Conservation (phyloP, 2,113 vertebrate genomes). For the Bubo bubo region DNA sequence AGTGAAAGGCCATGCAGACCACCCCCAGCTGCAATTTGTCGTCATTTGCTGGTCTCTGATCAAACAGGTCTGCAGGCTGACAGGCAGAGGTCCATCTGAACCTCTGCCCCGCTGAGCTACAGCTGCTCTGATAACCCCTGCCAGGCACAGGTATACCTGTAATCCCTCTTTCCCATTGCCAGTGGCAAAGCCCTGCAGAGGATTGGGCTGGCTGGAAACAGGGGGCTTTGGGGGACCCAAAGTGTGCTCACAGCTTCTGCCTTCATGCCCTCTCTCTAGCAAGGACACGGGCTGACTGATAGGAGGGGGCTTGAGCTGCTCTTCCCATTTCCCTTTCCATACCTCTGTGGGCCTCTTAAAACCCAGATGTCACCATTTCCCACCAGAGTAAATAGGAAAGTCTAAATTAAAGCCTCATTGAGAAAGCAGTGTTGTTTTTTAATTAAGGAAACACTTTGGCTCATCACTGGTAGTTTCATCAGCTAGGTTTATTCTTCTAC, state of each 20-base stretch:
- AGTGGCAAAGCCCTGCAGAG: background rate
- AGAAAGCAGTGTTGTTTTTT: background rate
- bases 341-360: background rate
- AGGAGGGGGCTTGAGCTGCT: background rate
- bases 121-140: background rate
- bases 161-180: background rate
- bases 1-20: background rate
- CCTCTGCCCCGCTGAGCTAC: background rate
- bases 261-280: background rate
- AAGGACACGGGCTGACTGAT: fast-evolving
- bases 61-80: background rate
- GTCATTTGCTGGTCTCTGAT: background rate
- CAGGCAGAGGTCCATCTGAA: background rate
- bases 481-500: background rate
- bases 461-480: background rate
- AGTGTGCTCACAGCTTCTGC: background rate
- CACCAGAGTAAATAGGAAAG: background rate
- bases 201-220: background rate
- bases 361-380: background rate
- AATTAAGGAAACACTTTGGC: background rate
- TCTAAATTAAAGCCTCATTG: background rate
- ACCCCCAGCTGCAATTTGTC: background rate
- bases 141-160: background rate
- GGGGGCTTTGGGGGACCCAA: background rate
- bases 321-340: background rate